These are phyloP conservation scores for Bovichtus diacanthus DNA, from an alignment of 2,797 vertebrate genomes.

Conservation along the genomic window DNA sequence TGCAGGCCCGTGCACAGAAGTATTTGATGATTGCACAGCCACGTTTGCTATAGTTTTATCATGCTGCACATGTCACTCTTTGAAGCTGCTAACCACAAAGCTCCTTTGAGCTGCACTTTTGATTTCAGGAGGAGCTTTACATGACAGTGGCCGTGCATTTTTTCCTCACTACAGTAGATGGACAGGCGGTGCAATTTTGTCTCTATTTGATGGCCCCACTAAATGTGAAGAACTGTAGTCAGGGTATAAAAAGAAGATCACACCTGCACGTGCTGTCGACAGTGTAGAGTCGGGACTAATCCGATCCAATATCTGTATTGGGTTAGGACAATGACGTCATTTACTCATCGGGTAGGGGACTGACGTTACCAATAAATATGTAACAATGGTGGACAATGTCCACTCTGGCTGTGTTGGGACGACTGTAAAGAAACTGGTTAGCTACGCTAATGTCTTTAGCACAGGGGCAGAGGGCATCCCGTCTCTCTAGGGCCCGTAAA, in stretches of 20 bases:
- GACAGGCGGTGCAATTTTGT: not conserved
- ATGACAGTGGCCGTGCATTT: constrained; percentile 18
- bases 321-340: too few relatives aligned
- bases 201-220: constrained; percentile 28
- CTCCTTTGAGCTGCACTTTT: constrained; percentile 23
- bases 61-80: not conserved
- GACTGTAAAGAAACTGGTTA: too few relatives aligned
- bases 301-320: too few relatives aligned
- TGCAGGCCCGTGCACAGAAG: constrained; percentile 21
- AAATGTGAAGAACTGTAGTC: constrained; percentile 16
- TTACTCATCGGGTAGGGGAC: too few relatives aligned
- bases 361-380: too few relatives aligned
- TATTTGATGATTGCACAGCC: constrained; percentile 10
- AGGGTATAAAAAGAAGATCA: not conserved
- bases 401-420: too few relatives aligned
- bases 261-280: not conserved
- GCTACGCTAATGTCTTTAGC: too few relatives aligned
- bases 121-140: constrained; percentile 23
- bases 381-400: too few relatives aligned
- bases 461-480: too few relatives aligned
- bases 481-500: too few relatives aligned
- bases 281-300: not conserved
- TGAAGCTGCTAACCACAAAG: constrained; percentile 27
- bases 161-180: constrained; percentile 8
- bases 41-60: constrained; percentile 11